These are phyloP conservation scores for Prunella fulvescens DNA, from an alignment of 2,113 vertebrate genomes.

Conservation along the genomic window DNA sequence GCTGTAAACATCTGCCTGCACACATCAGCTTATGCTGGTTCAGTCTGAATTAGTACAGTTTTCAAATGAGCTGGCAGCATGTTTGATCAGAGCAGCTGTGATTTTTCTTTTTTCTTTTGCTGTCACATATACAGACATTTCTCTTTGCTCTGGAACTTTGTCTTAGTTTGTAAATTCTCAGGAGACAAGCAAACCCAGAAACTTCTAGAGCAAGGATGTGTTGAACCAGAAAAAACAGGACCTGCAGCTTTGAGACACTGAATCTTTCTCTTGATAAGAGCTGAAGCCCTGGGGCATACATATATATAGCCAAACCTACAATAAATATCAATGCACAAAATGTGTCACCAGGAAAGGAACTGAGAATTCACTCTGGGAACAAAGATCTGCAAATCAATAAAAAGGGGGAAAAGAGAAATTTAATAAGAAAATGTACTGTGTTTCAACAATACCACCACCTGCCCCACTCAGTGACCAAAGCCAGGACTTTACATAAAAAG, in stretches of 20 bases:
- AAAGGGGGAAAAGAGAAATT: neutral
- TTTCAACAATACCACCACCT: neutral
- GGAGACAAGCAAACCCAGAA: constrained; percentile 24
- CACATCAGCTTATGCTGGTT: neutral
- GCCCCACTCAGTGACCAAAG: rapidly evolving
- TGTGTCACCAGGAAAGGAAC: neutral
- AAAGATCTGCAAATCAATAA: neutral
- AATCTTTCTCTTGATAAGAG: constrained; percentile 11
- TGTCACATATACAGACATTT: neutral
- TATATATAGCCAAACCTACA: neutral
- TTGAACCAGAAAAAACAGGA: constrained; percentile 40
- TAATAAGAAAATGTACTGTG: neutral
- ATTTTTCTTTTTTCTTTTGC: neutral
- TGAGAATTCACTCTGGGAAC: neutral
- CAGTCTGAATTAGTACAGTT: neutral
- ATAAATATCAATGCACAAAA: constrained; percentile 36
- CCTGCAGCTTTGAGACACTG: constrained; percentile 18
- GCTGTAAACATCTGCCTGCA: neutral
- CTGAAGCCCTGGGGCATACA: neutral
- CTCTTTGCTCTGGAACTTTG: neutral
- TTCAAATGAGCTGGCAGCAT: neutral
- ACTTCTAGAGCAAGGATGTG: constrained; percentile 31
- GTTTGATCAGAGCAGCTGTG: neutral
- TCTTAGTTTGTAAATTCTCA: constrained; percentile 30
- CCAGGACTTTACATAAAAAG: neutral